phyloP scores from a whole-genome alignment of 53 echinoderm and acorn worm genomes.

The Holothuria leucospilota region DNA sequence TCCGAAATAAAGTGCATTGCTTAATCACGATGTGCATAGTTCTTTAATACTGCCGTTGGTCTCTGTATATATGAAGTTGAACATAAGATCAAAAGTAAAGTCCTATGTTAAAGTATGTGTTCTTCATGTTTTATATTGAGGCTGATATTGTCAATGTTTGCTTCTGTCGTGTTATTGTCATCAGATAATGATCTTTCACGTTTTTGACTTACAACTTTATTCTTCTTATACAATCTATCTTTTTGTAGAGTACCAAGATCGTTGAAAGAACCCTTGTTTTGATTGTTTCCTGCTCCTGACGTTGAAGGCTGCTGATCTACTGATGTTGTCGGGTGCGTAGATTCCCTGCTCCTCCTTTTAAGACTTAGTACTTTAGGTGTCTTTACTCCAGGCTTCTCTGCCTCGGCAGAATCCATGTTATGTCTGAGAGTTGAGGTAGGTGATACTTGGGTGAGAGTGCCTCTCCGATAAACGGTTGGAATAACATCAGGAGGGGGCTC shows the following conservation, averaged over 20 bases:
- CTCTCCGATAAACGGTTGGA: conserved; percentile 8
- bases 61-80: too few species aligned
- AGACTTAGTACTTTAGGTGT: conserved; percentile 26
- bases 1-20: too few species aligned
- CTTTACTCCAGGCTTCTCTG: conserved; percentile 34
- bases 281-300: too few species aligned
- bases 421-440: conserved; percentile 58
- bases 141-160: conserved; percentile 14
- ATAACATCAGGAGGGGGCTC: conserved; percentile 33
- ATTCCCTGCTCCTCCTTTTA: background rate
- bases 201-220: background rate
- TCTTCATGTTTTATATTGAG: conserved; percentile 42
- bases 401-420: conserved; percentile 51
- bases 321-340: too few species aligned
- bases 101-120: background rate
- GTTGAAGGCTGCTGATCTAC: too few species aligned
- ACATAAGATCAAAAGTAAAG: too few species aligned
- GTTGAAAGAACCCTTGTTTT: background rate
- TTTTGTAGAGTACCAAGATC: conserved; percentile 38
- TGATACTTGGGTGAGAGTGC: conserved; percentile 30
- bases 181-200: too few species aligned
- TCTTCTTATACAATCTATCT: conserved; percentile 32
- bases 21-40: too few species aligned
- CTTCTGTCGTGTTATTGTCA: background rate
- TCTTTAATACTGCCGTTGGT: too few species aligned